phyloP scores from a whole-genome alignment of 2,113 vertebrate species.

The Cyprinodon tularosa region DNA sequence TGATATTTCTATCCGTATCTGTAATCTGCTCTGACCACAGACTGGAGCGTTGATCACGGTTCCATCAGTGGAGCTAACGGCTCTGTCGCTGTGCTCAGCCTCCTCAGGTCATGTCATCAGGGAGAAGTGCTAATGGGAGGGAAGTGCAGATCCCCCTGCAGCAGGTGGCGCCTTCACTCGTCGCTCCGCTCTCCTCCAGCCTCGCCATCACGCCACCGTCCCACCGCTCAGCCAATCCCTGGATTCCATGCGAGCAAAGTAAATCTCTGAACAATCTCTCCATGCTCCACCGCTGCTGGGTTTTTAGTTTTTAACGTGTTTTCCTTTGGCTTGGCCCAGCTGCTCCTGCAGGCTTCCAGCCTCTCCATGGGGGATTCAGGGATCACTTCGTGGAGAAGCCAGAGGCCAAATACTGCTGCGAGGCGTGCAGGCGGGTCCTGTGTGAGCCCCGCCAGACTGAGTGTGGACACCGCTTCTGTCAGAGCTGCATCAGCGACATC shows the following conservation, averaged over 20 bases:
- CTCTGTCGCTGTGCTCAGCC: no score
- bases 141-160: conserved; percentile 82
- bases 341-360: conserved; percentile 72
- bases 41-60: no score
- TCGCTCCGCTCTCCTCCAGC: conserved; percentile 54
- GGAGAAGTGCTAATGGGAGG: conserved; percentile 77
- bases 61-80: no score
- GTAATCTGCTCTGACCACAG: no score
- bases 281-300: neutral
- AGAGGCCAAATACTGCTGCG: conserved; percentile 95
- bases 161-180: conserved; percentile 73
- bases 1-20: no score
- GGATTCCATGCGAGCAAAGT: conserved; percentile 68
- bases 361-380: conserved; percentile 90
- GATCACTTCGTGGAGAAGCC: conserved; percentile 90
- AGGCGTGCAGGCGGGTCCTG: conserved; percentile 90
- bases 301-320: neutral
- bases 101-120: conserved; percentile 83
- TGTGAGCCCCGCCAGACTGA: conserved; percentile 94
- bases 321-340: conserved; percentile 10
- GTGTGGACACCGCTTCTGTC: conserved; percentile 96
- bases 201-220: conserved; percentile 45
- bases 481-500: conserved; percentile 87
- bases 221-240: conserved; percentile 63
- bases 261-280: neutral